Conservation (phyloP, 2,797 vertebrate genomes). For the Aeoliscus strigatus region DNA sequence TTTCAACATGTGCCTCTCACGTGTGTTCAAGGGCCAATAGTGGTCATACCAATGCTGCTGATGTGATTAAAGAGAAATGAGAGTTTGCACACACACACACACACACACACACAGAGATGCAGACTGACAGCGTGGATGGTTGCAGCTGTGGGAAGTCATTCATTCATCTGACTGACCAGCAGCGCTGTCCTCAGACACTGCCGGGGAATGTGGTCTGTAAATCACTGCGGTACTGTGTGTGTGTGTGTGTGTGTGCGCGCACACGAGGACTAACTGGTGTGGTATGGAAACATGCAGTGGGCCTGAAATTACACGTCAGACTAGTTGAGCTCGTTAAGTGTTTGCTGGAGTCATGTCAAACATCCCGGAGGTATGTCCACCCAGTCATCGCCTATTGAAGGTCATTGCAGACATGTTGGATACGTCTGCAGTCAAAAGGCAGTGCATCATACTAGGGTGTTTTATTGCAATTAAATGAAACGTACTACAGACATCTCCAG, state of each 20-base stretch:
- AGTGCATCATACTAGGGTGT: conserved; percentile 11
- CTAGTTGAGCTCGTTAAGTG: conserved; percentile 40
- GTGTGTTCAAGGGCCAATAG: conserved; percentile 31
- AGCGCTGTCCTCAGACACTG: conserved; percentile 21
- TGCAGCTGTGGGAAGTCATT: conserved; percentile 74
- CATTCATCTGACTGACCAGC: conserved; percentile 58
- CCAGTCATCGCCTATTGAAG: conserved; percentile 23
- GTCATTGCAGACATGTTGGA: conserved; percentile 20
- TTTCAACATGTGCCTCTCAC: conserved; percentile 18
- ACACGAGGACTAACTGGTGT: conserved; percentile 43
- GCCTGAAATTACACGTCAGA: conserved; percentile 38
- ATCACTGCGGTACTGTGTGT: conserved; percentile 62
- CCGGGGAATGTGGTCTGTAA: conserved; percentile 51
- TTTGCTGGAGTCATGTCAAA: conserved; percentile 39
- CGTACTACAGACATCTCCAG: conserved; percentile 31
- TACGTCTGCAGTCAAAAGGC: conserved; percentile 12
- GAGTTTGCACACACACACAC: conserved; percentile 34
- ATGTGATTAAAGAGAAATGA: conserved; percentile 54
- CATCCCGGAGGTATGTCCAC: conserved; percentile 22
- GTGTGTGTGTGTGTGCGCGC: conserved; percentile 60
- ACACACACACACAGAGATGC: conserved; percentile 20
- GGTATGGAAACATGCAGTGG: conserved; percentile 41
- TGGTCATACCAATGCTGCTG: conserved; percentile 24
- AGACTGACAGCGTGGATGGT: conserved; percentile 38
- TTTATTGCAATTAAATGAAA: conserved; percentile 41